Conservation (phyloP, 2,113 vertebrate species). For the Rhizomys pruinosus region DNA sequence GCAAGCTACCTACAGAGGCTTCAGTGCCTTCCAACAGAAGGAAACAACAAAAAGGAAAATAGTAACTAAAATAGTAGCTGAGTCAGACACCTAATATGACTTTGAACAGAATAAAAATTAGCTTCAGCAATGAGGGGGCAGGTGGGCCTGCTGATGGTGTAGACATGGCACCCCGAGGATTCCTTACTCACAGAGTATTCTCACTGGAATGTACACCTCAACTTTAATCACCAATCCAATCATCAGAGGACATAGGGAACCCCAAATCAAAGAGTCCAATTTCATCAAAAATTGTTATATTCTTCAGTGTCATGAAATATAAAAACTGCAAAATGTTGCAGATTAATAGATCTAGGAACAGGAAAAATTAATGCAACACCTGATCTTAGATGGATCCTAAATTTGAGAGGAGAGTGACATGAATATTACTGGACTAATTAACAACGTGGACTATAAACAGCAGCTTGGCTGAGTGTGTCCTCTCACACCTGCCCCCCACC, state of each 20-base stretch:
- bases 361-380: not conserved
- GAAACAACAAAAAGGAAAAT: not conserved
- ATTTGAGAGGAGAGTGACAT: too few relatives aligned
- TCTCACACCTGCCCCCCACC: not conserved
- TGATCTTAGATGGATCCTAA: not conserved
- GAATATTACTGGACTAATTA: not conserved
- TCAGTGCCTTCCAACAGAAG: not conserved
- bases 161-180: not conserved
- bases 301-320: not conserved
- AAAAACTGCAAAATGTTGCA: not conserved
- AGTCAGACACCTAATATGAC: not conserved
- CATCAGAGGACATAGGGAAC: not conserved
- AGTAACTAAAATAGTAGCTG: not conserved
- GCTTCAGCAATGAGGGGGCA: not conserved
- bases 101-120: not conserved
- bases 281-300: not conserved
- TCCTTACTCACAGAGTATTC: not conserved
- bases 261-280: not conserved
- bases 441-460: not conserved
- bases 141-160: rapidly evolving
- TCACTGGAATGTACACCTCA: not conserved
- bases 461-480: not conserved
- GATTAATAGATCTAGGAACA: not conserved
- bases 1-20: not conserved
- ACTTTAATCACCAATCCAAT: not conserved